Evolutionary conservation across 1,140 invertebrate genomes (phyloP).

Genomic region (Whitmania pigra): DNA sequence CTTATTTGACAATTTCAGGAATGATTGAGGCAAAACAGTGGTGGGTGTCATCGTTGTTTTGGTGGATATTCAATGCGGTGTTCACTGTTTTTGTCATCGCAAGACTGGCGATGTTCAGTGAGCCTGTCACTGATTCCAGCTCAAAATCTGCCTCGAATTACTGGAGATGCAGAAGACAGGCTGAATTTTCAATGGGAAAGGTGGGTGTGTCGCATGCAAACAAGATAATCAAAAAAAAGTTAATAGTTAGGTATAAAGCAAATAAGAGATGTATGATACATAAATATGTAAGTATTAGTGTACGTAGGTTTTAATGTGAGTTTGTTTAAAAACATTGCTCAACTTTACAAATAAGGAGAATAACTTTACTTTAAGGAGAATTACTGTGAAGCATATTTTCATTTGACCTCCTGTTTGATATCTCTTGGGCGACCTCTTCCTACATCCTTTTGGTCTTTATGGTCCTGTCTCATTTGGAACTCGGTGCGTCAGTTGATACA

Average conservation of each 20-base stretch:
- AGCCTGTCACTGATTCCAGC: slow-evolving; percentile 64
- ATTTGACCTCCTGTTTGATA: slow-evolving; percentile 46
- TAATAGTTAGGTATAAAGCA: no score
- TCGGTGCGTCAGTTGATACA: slow-evolving; percentile 65
- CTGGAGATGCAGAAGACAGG: slow-evolving; percentile 67
- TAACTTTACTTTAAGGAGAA: slow-evolving; percentile 31
- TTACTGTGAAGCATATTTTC: slow-evolving; percentile 35
- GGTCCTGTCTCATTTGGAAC: slow-evolving; percentile 59
- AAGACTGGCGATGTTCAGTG: slow-evolving; percentile 70
- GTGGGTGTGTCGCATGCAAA: slow-evolving; percentile 39
- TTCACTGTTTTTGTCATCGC: slow-evolving; percentile 62
- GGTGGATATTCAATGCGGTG: slow-evolving; percentile 55
- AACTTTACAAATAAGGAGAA: no score
- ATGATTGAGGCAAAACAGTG: neutral
- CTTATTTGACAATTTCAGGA: neutral
- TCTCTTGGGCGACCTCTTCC: slow-evolving; percentile 63
- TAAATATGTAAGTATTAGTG: no score
- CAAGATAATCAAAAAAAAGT: no score
- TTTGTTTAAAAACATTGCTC: no score
- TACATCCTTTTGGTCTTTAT: slow-evolving; percentile 53
- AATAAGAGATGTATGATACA: no score
- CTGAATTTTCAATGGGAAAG: slow-evolving; percentile 62
- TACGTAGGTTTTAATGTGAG: no score
- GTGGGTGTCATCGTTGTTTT: slow-evolving; percentile 34
- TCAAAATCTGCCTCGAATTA: slow-evolving; percentile 61